Evolutionary conservation across 1,140 invertebrate species (phyloP).

Genomic region (Drosophila lini): DNA sequence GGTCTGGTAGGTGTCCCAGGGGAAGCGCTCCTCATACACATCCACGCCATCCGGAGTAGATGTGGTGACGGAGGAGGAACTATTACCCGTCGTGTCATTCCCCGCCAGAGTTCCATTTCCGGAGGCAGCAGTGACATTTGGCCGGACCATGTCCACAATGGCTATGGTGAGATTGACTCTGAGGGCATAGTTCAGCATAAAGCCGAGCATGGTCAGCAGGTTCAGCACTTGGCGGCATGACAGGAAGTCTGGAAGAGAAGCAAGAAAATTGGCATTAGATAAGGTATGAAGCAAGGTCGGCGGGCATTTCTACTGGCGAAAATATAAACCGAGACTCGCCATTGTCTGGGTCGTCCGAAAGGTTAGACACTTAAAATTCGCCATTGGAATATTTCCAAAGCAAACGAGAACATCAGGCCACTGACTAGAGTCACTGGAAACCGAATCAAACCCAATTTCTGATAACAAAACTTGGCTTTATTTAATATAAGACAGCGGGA

Average conservation of each 20-base stretch:
- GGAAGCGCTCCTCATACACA: conserved; percentile 85
- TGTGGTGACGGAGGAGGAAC: not conserved
- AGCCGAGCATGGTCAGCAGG: conserved; percentile 93
- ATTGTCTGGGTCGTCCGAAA: conserved; percentile 21
- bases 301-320: conserved; percentile 15
- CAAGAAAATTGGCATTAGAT: conserved; percentile 11
- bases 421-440: not conserved
- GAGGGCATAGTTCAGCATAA: conserved; percentile 95
- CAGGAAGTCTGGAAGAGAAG: conserved; percentile 87
- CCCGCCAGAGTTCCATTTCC: conserved; percentile 56
- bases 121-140: conserved; percentile 80
- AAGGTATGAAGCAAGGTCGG: conserved; percentile 3
- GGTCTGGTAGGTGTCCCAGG: conserved; percentile 90
- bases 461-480: conserved; percentile 30
- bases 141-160: conserved; percentile 92
- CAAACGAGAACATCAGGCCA: conserved; percentile 13
- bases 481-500: too few relatives aligned
- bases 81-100: conserved; percentile 67
- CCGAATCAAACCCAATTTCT: conserved; percentile 1
- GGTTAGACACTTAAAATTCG: conserved; percentile 43
- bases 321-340: conserved; percentile 9
- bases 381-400: conserved; percentile 35
- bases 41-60: conserved; percentile 30
- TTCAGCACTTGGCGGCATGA: conserved; percentile 92
- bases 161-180: conserved; percentile 95